These are phyloP conservation scores for Clarias gariepinus DNA, from an alignment of 2,113 vertebrate species.

Conservation along the genomic window DNA sequence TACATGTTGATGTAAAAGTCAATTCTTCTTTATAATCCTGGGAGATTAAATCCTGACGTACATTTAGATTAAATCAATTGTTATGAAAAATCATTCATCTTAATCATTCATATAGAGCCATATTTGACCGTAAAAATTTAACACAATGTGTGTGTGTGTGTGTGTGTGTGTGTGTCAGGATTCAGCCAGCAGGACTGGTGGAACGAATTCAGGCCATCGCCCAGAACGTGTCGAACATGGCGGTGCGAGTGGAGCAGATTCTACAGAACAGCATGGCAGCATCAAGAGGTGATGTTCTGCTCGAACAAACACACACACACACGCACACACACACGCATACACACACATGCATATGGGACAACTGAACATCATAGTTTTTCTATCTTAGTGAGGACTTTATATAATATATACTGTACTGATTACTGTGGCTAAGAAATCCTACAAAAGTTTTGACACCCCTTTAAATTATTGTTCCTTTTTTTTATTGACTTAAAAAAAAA, in stretches of 20 bases:
- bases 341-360: neutral
- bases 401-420: neutral
- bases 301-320: neutral
- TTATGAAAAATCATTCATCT: neutral
- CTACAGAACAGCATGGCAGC: constrained; percentile 84
- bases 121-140: neutral
- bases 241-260: constrained; percentile 91
- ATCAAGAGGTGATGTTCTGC: constrained; percentile 74
- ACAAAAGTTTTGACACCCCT: no score
- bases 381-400: neutral
- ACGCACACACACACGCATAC: constrained; percentile 16
- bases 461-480: neutral
- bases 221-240: constrained; percentile 94
- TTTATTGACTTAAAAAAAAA: neutral
- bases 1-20: neutral
- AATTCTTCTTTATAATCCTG: neutral
- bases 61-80: neutral
- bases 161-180: constrained; percentile 67
- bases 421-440: neutral
- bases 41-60: neutral
- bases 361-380: neutral
- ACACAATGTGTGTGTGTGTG: no score
- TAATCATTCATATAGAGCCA: neutral
- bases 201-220: constrained; percentile 96
- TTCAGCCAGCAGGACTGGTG: constrained; percentile 83